These are phyloP conservation scores for Gallinago undulata DNA, from an alignment of 2,113 vertebrate genomes.

Conservation along the genomic window DNA sequence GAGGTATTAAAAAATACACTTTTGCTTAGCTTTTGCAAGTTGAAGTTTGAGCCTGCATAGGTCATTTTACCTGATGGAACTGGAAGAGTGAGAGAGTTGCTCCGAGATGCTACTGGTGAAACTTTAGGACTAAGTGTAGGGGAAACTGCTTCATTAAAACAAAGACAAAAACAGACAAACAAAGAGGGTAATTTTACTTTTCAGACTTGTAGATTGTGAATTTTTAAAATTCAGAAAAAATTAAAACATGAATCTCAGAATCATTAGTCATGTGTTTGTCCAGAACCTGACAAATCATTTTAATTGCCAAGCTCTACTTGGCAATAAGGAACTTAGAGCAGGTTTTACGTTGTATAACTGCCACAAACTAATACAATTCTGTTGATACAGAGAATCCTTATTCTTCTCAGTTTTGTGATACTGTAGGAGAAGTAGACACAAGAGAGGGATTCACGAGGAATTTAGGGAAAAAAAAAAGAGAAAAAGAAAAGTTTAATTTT, in stretches of 20 bases:
- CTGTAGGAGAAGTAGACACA: background rate
- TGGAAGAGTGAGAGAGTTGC: constrained; percentile 75
- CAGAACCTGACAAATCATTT: background rate
- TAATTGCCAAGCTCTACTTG: background rate
- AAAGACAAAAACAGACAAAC: background rate
- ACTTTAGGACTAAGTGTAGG: constrained; percentile 79
- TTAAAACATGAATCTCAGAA: background rate
- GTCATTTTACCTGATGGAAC: constrained; percentile 72
- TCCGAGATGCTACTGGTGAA: constrained; percentile 80
- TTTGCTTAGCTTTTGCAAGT: background rate
- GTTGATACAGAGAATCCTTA: background rate
- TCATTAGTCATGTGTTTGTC: background rate
- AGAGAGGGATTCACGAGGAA: background rate
- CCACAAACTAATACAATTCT: background rate
- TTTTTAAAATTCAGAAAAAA: background rate
- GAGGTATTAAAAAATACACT: background rate
- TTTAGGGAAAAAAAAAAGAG: background rate
- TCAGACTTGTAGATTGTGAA: background rate
- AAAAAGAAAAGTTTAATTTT: background rate
- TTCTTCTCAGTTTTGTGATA: background rate
- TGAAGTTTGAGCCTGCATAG: background rate
- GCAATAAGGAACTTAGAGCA: background rate
- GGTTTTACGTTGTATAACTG: background rate
- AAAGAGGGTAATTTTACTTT: background rate
- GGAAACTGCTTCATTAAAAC: constrained; percentile 73